Evolutionary conservation across 2,888 invertebrate genomes (phyloP).

Genomic region (Meganola albula): DNA sequence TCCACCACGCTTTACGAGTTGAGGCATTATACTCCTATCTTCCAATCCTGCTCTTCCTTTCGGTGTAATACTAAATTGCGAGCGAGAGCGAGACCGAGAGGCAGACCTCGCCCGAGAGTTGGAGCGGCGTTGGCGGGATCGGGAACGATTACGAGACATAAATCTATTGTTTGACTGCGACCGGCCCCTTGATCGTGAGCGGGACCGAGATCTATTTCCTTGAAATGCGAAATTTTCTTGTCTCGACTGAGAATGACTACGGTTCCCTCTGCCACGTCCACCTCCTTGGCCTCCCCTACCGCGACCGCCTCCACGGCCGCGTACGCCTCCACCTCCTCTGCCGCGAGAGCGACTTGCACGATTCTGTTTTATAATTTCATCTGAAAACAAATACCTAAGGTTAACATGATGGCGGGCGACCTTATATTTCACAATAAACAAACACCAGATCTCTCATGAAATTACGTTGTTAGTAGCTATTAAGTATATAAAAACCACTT

Average conservation of each 20-base stretch:
- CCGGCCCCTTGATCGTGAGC: constrained; percentile 36
- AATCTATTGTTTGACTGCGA: constrained; percentile 42
- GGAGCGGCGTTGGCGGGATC: constrained; percentile 41
- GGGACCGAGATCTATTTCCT: constrained; percentile 35
- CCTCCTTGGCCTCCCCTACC: constrained; percentile 28
- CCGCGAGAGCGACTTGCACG: constrained; percentile 56
- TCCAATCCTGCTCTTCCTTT: constrained; percentile 64
- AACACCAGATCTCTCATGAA: no score
- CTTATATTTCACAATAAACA: no score
- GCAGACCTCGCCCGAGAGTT: constrained; percentile 48
- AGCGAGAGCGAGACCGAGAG: constrained; percentile 59
- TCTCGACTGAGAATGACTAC: constrained; percentile 24
- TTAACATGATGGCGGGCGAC: no score
- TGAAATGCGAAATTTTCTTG: no score
- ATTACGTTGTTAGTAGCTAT: no score
- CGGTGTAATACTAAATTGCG: constrained; percentile 54
- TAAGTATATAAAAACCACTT: no score
- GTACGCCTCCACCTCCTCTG: constrained; percentile 39
- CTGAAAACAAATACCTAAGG: no score
- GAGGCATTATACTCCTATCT: constrained; percentile 45
- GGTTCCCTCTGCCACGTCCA: constrained; percentile 28
- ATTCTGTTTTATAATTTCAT: constrained; percentile 64
- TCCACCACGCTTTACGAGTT: constrained; percentile 42
- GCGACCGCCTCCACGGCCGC: constrained; percentile 28
- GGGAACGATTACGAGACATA: constrained; percentile 40